These are phyloP conservation scores for Catajapyx aquilonaris DNA, from an alignment of 1,140 invertebrate genomes.

Conservation along the genomic window DNA sequence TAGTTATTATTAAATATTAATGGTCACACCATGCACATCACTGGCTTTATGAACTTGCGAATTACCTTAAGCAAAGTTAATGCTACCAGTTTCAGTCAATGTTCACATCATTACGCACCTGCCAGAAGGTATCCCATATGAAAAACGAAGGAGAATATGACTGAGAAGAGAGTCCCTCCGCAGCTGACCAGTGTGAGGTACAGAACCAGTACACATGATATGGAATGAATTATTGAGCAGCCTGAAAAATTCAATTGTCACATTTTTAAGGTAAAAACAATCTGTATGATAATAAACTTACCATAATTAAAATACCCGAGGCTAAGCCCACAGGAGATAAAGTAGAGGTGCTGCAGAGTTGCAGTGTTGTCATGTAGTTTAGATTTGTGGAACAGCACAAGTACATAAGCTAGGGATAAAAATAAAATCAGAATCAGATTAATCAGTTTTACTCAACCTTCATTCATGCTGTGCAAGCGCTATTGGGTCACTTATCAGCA, in stretches of 20 bases:
- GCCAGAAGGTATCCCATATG: conserved; percentile 54
- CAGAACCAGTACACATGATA: conserved; percentile 39
- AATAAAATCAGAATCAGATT: conserved; percentile 9
- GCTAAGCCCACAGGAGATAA: conserved; percentile 39
- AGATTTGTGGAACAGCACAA: conserved; percentile 44
- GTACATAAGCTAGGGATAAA: conserved; percentile 45
- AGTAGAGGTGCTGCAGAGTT: conserved; percentile 47
- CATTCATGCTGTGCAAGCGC: no score
- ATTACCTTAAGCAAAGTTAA: not conserved
- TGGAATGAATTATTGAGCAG: conserved; percentile 42
- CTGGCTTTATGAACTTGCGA: not conserved
- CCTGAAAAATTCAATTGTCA: conserved; percentile 19
- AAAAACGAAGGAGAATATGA: conserved; percentile 49
- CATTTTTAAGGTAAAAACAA: conserved; percentile 8
- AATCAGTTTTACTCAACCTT: no score
- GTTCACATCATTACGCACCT: conserved; percentile 12
- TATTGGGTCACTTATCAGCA: no score
- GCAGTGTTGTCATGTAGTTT: conserved; percentile 28
- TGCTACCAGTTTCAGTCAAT: not conserved
- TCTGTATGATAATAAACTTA: conserved; percentile 17
- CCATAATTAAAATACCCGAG: conserved; percentile 71
- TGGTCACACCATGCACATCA: not conserved
- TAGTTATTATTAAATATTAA: not conserved
- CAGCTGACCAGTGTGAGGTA: conserved; percentile 36
- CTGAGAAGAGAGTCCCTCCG: conserved; percentile 33